A percentile compares a stretch with the other conserved stretches of the same genome.
Evolutionary conservation across 2,797 vertebrate genomes (phyloP).

Genomic region (Carapus acus): DNA sequence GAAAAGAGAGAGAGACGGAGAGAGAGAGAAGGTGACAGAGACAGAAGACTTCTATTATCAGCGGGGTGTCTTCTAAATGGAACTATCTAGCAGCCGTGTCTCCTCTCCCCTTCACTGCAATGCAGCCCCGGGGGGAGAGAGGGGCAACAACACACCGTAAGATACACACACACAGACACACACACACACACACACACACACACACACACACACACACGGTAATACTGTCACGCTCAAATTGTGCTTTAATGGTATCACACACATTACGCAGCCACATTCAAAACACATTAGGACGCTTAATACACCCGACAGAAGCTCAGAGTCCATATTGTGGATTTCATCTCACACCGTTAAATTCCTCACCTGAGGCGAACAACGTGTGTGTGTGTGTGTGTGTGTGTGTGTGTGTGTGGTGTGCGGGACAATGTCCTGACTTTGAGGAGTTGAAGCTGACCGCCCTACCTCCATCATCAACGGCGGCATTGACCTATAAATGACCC

Average conservation of each 20-base stretch:
- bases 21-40: constrained; percentile 52
- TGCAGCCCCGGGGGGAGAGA: constrained; percentile 35
- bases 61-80: constrained; percentile 59
- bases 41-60: constrained; percentile 71
- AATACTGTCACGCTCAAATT: constrained; percentile 3
- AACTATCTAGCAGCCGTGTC: constrained; percentile 55
- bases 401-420: constrained; percentile 5
- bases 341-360: constrained; percentile 3
- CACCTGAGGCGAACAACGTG: constrained; percentile 6
- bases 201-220: constrained; percentile 18
- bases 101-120: constrained; percentile 45
- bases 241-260: background rate
- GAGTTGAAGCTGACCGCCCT: constrained; percentile 15
- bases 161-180: constrained; percentile 19
- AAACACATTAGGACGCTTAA: too few species aligned
- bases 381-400: constrained; percentile 3
- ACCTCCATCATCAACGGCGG: constrained; percentile 35
- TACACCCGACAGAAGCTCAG: too few species aligned
- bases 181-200: constrained; percentile 1
- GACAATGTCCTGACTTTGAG: constrained; percentile 16
- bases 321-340: too few species aligned
- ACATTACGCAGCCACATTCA: background rate
- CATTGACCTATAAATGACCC: constrained; percentile 46
- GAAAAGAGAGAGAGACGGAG: constrained; percentile 15
- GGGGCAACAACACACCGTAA: constrained; percentile 10